Conservation (phyloP, 2,797 vertebrate species). For the Galagoides demidoff region DNA sequence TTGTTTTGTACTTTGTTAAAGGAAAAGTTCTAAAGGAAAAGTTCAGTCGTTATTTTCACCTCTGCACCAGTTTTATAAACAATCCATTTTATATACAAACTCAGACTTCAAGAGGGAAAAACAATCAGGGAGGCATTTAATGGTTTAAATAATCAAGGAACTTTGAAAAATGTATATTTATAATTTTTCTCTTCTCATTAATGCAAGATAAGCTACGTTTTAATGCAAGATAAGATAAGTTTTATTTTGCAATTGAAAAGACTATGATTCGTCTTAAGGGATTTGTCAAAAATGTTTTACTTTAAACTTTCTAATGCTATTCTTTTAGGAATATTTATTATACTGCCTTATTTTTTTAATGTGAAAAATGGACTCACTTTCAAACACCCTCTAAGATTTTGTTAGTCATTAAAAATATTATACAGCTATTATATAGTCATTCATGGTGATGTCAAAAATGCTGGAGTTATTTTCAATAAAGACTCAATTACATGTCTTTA, state of each 20-base stretch:
- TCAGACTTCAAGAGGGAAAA: background rate
- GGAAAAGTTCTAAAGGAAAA: slow-evolving; percentile 32
- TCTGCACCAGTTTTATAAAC: slow-evolving; percentile 57
- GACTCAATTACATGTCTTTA: slow-evolving; percentile 53
- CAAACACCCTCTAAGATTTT: background rate
- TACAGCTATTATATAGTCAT: background rate
- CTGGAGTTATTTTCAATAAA: slow-evolving; percentile 48
- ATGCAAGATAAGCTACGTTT: background rate
- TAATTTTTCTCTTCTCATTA: slow-evolving; percentile 59
- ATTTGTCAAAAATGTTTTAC: background rate
- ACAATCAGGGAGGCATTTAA: background rate
- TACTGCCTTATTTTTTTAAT: background rate
- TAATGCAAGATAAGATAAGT: background rate
- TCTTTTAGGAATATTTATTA: slow-evolving; percentile 48
- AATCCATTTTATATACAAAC: background rate
- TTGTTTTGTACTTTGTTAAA: background rate
- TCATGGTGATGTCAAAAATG: slow-evolving; percentile 9
- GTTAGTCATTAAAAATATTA: slow-evolving; percentile 62
- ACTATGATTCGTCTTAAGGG: background rate
- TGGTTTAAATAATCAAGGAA: background rate
- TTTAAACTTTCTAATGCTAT: background rate
- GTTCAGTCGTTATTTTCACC: slow-evolving; percentile 54
- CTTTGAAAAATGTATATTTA: background rate
- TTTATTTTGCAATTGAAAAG: slow-evolving; percentile 49
- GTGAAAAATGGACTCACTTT: slow-evolving; percentile 55